Base-by-base conservation (phyloP, 2,113 vertebrate genomes). In the Pristiophorus japonicus region DNA sequence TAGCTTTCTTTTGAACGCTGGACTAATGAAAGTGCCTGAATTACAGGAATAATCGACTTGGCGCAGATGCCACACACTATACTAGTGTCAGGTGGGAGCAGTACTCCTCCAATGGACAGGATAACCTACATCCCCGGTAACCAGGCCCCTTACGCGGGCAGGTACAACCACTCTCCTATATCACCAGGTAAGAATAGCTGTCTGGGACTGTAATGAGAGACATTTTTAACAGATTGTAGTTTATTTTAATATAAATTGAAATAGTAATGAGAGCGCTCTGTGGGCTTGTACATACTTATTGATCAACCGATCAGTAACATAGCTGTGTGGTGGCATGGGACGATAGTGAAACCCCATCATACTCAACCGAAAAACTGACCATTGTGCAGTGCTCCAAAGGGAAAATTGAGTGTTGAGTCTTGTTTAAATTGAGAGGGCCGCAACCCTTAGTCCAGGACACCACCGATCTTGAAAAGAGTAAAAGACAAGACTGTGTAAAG, bases 1-100 rank as follows among this genome's bases (percentile, higher is more conserved):
- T 24, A 47, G 47, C 38, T n/a, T 30, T 55, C 34, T 51, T 75
- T 73, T 8, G 11, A 78, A 75, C 42, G n/a, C 73, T 51, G 67
- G 7, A 51, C 63, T 95, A 78, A 73, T 95, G 18, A 75, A n/a
- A 34, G 27, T 98, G 98, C 97, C 98, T 55, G 98, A 97, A 97
- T 98, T 98, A 97, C 98, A 99, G 99, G 99, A 97, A 99, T 99
- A 96, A 99, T 99, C 97, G 99, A 99, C 97, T 98, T 99, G 98
- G 99, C 98, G 97, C 99, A 99, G 97, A 99, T 99, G 99, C 98
- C 99, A 97, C 99, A 99, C 97, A 98, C 99, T 96, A 99, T 99
- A 97, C 97, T 99, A 97, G 99, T 99, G 97, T 98, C 99, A 98
- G 99, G 99, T 97, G 99, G 98, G 96, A 98, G 99, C 93, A 99